Percentiles rank a stretch among this genome's conserved stretches.
phyloP scores from a whole-genome alignment of 2,888 invertebrate species.

The Calameuta pallipes region DNA sequence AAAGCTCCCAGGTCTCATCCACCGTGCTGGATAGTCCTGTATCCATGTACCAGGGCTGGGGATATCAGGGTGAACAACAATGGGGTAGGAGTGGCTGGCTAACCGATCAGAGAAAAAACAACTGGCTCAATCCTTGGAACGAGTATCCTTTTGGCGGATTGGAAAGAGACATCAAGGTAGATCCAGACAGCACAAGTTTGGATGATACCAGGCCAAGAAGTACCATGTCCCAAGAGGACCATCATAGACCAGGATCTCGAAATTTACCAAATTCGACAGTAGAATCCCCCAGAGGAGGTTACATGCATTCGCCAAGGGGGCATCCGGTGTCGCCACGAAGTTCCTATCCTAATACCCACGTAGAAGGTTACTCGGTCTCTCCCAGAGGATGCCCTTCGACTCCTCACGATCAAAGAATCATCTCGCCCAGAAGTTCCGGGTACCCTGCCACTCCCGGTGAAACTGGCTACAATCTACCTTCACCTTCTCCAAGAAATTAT shows the following conservation, averaged over 20 bases:
- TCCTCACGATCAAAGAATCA: constrained; percentile 52
- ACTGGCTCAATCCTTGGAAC: constrained; percentile 62
- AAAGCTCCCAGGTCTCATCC: constrained; percentile 87
- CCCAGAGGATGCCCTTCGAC: constrained; percentile 48
- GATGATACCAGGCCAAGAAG: constrained; percentile 61
- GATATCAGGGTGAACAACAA: constrained; percentile 62
- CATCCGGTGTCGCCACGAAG: constrained; percentile 58
- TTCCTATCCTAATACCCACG: constrained; percentile 49
- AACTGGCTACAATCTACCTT: constrained; percentile 42
- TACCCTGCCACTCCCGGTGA: constrained; percentile 48
- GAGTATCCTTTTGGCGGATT: constrained; percentile 59
- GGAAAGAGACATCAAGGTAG: constrained; percentile 75
- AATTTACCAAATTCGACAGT: constrained; percentile 52
- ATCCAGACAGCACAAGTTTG: constrained; percentile 78
- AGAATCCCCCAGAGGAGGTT: constrained; percentile 50
- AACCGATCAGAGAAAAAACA: constrained; percentile 58
- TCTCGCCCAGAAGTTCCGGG: constrained; percentile 55
- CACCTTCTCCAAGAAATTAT: constrained; percentile 47
- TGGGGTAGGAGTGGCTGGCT: constrained; percentile 61
- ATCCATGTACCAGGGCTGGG: constrained; percentile 67
- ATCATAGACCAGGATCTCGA: constrained; percentile 53
- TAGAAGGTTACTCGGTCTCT: constrained; percentile 48
- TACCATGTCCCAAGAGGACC: constrained; percentile 57
- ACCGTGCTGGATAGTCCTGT: constrained; percentile 78
- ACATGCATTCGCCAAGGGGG: constrained; percentile 49